Base-by-base conservation (phyloP, 2,797 vertebrate species). In the Delichon dasypus region DNA sequence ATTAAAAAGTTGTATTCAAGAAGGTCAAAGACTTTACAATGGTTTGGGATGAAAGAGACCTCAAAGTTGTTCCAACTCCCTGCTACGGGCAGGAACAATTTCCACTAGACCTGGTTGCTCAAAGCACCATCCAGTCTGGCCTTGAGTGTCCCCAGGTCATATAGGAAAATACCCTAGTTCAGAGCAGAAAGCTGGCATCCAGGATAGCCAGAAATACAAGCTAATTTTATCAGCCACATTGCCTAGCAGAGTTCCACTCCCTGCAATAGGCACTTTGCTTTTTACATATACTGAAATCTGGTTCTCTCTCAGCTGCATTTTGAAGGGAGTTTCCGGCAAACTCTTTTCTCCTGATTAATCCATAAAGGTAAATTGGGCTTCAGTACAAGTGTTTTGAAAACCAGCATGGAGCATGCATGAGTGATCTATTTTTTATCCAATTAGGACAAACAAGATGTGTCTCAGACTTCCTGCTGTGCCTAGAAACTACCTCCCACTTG, bases 401-500 rank as follows among this genome's bases (percentile, higher is more conserved):
- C 8, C 94, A 96, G 89, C 88, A 79, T 62, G 90, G 16, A 66
- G n/a, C 42, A 78, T 72, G 38, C 72, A 95, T 0, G 2, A 95
- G 66, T 81, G 66, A 96, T 93, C 81, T 85, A 92, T 94, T 95
- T 95, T 94, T 95, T 88, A 94, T 77, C 44, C 89, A 91, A 76
- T 95, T 85, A 95, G 21, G 65, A 57, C 71, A 91, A 95, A 78
- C 57, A 92, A 84, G 81, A 88, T 79, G 36, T 83, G 50, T 55
- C 44, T 82, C 57, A 89, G 77, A 38, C 47, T 85, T 95, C 94
- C 83, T 27, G 40, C 68, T 84, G 87, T 71, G 88, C 32, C 44
- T 92, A 68, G 83, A 85, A 93, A 65, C 80, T 86, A 64, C 68
- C 34, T 85, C 73, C 64, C 22, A 68, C 83, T 93, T 3, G 3